Evolutionary conservation across 2,888 invertebrate species (phyloP), one percentile per base, ranked within the genome.

Genomic region (Cyclophora albipunctata): DNA sequence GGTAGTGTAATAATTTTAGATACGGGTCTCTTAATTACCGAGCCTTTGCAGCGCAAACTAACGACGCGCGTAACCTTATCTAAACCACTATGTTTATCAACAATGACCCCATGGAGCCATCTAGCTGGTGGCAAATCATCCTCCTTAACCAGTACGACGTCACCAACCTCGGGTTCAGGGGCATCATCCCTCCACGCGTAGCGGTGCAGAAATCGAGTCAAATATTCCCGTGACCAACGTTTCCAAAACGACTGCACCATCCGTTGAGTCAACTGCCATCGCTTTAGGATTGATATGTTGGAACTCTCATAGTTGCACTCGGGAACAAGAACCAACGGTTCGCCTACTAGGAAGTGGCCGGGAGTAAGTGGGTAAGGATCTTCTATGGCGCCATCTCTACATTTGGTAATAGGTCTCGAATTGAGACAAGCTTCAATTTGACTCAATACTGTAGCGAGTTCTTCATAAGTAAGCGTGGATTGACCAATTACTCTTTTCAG

Each of bases 191-290:
- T 41, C 41, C 41, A 41, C 7, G 7, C 7, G 41, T 41, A 4
- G 41, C 41, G 41, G 3, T 41, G 41, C n/a, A 41, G 41, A 7
- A 41, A 41, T 7, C 7, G 41, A 7, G 41, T 41, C 7, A 41
- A 6, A 41, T 41, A 41, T 7, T 41, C 60, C 37, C 63, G 50
- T 37, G 63, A 62, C 0, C 63, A 62, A 45, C 7, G 41, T 41
- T 7, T 41, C 41, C 41, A 41, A 6, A 41, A 41, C 7, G 41
- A 5, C 41, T 41, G 41, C 7, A 4, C 7, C 20, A 20, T 20
- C n/a, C 41, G 41, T 7, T 41, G 41, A 7, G 5, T 41, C 3
- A 41, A 7, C 7, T 41, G 41, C 41, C 41, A 41, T n/a, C 41
- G 6, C 7, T 41, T 41, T 7, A 41, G 41, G 7, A 7, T 41